Conservation (phyloP, 2,888 invertebrate species). For the Stenotaenia linearis region DNA sequence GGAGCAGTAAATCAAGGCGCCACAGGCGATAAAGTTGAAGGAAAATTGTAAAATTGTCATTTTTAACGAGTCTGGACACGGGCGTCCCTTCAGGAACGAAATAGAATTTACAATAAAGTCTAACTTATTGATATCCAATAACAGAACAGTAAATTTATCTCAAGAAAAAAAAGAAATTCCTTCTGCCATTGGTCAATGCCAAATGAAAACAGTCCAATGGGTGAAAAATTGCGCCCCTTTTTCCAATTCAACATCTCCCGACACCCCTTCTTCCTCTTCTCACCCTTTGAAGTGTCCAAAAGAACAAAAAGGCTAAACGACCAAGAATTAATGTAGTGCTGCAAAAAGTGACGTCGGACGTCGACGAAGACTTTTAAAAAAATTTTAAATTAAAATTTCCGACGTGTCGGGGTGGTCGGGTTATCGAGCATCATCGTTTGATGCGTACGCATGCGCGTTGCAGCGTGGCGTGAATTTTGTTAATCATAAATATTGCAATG, state of each 20-base stretch:
- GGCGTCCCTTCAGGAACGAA: neutral
- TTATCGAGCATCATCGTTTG: neutral
- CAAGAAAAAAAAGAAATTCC: neutral
- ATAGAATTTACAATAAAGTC: slow-evolving; percentile 15
- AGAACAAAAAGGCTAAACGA: neutral
- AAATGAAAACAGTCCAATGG: neutral
- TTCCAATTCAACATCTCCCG: neutral
- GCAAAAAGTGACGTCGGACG: neutral
- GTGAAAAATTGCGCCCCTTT: slow-evolving; percentile 7
- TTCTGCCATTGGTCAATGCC: slow-evolving; percentile 15
- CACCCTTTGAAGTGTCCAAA: neutral
- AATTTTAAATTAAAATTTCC: no score
- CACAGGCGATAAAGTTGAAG: slow-evolving; percentile 19
- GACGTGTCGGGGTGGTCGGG: no score
- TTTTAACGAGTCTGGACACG: slow-evolving; percentile 19
- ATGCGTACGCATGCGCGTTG: neutral
- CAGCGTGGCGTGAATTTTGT: neutral
- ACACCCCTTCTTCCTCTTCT: neutral
- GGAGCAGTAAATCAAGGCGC: slow-evolving; percentile 15
- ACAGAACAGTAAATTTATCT: slow-evolving; percentile 2
- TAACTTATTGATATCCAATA: slow-evolving; percentile 19
- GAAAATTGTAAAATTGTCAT: slow-evolving; percentile 15
- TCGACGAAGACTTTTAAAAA: no score
- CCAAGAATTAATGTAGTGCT: neutral
- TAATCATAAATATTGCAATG: slow-evolving; percentile 27